A percentile compares a stretch with the other conserved stretches of the same genome.
These are phyloP conservation scores for Erpobdella octoculata DNA, from an alignment of 2,888 invertebrate genomes.

Conservation along the genomic window DNA sequence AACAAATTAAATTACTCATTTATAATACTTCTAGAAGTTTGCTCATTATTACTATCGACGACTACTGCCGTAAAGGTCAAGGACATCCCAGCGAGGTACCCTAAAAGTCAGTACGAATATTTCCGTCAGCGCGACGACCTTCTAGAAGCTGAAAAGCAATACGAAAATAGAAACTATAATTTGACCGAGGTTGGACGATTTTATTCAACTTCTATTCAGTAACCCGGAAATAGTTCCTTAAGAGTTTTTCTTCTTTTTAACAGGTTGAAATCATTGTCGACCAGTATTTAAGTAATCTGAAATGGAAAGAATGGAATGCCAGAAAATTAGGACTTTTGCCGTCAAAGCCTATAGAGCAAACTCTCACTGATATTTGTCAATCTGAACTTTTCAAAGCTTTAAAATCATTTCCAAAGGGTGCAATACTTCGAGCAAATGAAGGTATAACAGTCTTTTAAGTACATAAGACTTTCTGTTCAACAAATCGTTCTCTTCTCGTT, in stretches of 20 bases:
- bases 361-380: constrained; percentile 28
- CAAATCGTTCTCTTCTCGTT: no score
- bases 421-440: constrained; percentile 38
- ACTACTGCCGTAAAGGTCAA: no score
- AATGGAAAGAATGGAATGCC: constrained; percentile 35
- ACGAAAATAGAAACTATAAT: constrained; percentile 14
- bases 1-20: no score
- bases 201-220: no score
- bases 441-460: no score
- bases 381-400: constrained; percentile 35
- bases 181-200: constrained; percentile 30
- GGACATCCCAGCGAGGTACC: no score
- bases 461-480: no score
- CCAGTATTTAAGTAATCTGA: constrained; percentile 36
- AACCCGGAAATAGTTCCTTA: no score
- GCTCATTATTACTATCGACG: no score
- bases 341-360: constrained; percentile 34
- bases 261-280: constrained; percentile 36
- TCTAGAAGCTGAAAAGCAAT: constrained; percentile 20
- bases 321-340: constrained; percentile 33
- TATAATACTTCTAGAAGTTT: no score
- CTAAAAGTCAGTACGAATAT: constrained; percentile 32
- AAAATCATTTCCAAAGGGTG: constrained; percentile 37
- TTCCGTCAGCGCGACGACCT: constrained; percentile 29
- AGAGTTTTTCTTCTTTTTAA: no score